Percentiles rank a stretch among this genome's conserved stretches.
Evolutionary conservation across 1,140 invertebrate genomes (phyloP).

Genomic region (Drosophila miranda): DNA sequence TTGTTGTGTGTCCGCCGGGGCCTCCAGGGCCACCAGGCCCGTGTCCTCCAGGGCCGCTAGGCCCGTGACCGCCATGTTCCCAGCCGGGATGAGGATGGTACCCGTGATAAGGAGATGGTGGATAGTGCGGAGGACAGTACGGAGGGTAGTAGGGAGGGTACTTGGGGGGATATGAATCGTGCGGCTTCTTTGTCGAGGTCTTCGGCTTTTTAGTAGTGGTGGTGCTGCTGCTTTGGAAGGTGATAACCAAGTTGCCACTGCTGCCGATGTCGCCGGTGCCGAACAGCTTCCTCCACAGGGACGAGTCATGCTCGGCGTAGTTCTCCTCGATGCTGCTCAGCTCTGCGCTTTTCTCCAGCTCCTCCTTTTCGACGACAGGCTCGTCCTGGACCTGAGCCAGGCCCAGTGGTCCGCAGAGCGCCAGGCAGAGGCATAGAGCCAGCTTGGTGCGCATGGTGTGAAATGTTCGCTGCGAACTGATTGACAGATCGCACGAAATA

Average conservation of each 20-base stretch:
- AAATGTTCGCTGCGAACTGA: slow-evolving; percentile 44
- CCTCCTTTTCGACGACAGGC: not conserved
- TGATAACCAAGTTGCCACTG: slow-evolving; percentile 33
- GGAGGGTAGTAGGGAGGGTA: slow-evolving; percentile 8
- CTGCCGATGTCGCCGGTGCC: slow-evolving; percentile 10
- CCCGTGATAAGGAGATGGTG: not conserved
- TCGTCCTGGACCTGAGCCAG: slow-evolving; percentile 32
- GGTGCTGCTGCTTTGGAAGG: slow-evolving; percentile 10
- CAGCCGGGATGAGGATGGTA: not conserved
- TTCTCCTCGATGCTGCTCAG: slow-evolving; percentile 22
- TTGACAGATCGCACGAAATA: slow-evolving; percentile 27
- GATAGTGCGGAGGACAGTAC: slow-evolving; percentile 3
- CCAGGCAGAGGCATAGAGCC: slow-evolving; percentile 47
- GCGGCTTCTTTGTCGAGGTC: slow-evolving; percentile 3
- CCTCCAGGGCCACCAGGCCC: too few relatives aligned
- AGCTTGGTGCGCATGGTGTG: slow-evolving; percentile 55
- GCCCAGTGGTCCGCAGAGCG: slow-evolving; percentile 38
- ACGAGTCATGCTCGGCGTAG: not conserved
- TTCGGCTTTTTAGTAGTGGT: slow-evolving; percentile 12
- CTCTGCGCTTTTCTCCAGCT: slow-evolving; percentile 19
- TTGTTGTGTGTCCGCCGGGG: not conserved
- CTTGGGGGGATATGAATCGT: too few relatives aligned
- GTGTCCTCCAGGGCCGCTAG: too few relatives aligned
- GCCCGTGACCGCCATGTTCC: slow-evolving; percentile 8
- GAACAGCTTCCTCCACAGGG: slow-evolving; percentile 18